Conservation (phyloP, 2,888 invertebrate genomes). For the Nezara viridula region DNA sequence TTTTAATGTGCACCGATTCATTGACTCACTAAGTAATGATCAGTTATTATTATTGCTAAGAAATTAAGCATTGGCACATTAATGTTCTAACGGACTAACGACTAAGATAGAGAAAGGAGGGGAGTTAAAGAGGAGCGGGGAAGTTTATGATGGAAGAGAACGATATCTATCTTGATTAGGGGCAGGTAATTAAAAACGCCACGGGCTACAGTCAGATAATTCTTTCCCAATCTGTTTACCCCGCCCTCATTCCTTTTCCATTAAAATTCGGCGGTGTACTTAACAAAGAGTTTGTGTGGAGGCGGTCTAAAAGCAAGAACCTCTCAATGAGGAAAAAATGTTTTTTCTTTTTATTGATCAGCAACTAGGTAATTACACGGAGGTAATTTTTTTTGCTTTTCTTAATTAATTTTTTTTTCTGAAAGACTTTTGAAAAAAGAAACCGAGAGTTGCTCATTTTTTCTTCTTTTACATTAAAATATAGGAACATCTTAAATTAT, state of each 20-base stretch:
- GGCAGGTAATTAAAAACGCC: constrained; percentile 33
- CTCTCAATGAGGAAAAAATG: constrained; percentile 12
- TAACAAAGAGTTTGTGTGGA: constrained; percentile 37
- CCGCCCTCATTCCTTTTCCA: constrained; percentile 11
- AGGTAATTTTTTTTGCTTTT: neutral
- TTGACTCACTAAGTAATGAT: too few species aligned
- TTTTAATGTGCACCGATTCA: too few species aligned
- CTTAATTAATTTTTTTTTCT: neutral
- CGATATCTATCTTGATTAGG: constrained; percentile 38
- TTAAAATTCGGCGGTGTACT: constrained; percentile 46
- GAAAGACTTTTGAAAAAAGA: neutral
- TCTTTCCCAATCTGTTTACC: constrained; percentile 39
- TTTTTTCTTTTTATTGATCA: constrained; percentile 18
- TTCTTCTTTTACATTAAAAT: neutral
- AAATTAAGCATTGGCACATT: neutral
- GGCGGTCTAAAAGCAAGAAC: neutral
- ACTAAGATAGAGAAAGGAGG: constrained; percentile 6
- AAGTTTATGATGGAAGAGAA: constrained; percentile 14
- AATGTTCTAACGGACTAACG: neutral
- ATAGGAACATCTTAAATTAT: neutral
- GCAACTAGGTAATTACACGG: constrained; percentile 6
- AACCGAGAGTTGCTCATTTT: too few species aligned
- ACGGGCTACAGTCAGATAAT: constrained; percentile 20
- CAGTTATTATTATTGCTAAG: too few species aligned
- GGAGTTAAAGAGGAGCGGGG: neutral